Evolutionary conservation across 2,888 invertebrate species (phyloP), one percentile per base, ranked within the genome.

Genomic region (Phrixothrix hirtus): DNA sequence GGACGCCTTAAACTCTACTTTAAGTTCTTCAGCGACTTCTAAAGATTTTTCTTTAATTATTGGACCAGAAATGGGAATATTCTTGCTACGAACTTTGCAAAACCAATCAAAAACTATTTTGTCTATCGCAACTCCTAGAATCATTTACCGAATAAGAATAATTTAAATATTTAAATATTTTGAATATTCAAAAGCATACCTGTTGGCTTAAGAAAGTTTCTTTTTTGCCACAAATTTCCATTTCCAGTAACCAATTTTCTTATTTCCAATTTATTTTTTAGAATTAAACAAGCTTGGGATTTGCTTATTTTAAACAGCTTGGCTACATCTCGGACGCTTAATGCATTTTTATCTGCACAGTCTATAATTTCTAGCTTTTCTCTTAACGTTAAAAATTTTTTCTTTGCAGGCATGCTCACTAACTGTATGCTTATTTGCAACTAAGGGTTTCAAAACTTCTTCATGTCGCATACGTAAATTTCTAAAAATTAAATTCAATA

Each of bases 21-120:
- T 21, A 10, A 44, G 16, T 10, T 26, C 15, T 35, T 44, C 7
- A 16, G 36, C 44, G n/a, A 6, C 35, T 26, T 35, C 35, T 4
- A 35, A 14, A 10, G 44, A 16, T 44, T 44, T 44, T 36, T 32
- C 30, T 29, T 35, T 34, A 10, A 43, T 43, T 10, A 35, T 17
- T 11, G 43, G 21, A n/a, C 41, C 30, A 17, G 41, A 30, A 7
- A 41, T 2, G 11, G 41, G 16, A 34, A 43, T 16, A 10, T 31
- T 42, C 11, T 32, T 32, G 14, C 30, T 34, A 1, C 44, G 11
- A 11, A 36, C 36, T 34, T 34, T 26, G 6, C 26, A 13, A 16
- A 46, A 27, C 37, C 44, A 44, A 7, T 26, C 14, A 10, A 27
- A 44, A 12, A 36, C 25, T 5, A 34, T 12, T 36, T n/a, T 13